These are phyloP conservation scores for Tricholauxania praeusta DNA, from an alignment of 2,888 invertebrate genomes.

Conservation along the genomic window DNA sequence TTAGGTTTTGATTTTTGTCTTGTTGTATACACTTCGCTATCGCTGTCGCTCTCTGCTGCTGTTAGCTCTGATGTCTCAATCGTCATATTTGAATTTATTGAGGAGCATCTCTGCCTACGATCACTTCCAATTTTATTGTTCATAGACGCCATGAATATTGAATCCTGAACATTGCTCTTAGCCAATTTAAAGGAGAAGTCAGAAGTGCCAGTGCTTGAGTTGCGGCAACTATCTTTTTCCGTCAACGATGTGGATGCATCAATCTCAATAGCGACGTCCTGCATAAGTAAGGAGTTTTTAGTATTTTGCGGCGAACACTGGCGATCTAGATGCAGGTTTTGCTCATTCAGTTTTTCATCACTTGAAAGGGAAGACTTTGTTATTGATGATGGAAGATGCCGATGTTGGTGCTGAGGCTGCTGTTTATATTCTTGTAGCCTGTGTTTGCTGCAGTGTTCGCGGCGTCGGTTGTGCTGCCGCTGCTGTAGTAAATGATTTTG, in stretches of 20 bases:
- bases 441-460: constrained; percentile 31
- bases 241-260: constrained; percentile 62
- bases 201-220: constrained; percentile 59
- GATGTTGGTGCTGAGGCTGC: constrained; percentile 44
- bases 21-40: constrained; percentile 8
- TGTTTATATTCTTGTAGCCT: constrained; percentile 2
- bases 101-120: constrained; percentile 43
- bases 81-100: constrained; percentile 58
- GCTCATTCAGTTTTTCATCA: constrained; percentile 50
- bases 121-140: constrained; percentile 49
- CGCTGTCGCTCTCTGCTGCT: constrained; percentile 53
- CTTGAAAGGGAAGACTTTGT: constrained; percentile 63
- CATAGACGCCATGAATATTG: constrained; percentile 55
- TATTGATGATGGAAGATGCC: constrained; percentile 49
- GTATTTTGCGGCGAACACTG: constrained; percentile 33
- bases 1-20: neutral
- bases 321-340: constrained; percentile 37
- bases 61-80: constrained; percentile 41
- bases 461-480: constrained; percentile 38
- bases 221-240: constrained; percentile 50
- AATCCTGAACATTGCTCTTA: constrained; percentile 43
- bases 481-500: constrained; percentile 18
- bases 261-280: constrained; percentile 62
- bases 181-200: constrained; percentile 61
- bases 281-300: constrained; percentile 36